Base-by-base conservation (phyloP, 2,113 vertebrate genomes). In the Chauna torquata region DNA sequence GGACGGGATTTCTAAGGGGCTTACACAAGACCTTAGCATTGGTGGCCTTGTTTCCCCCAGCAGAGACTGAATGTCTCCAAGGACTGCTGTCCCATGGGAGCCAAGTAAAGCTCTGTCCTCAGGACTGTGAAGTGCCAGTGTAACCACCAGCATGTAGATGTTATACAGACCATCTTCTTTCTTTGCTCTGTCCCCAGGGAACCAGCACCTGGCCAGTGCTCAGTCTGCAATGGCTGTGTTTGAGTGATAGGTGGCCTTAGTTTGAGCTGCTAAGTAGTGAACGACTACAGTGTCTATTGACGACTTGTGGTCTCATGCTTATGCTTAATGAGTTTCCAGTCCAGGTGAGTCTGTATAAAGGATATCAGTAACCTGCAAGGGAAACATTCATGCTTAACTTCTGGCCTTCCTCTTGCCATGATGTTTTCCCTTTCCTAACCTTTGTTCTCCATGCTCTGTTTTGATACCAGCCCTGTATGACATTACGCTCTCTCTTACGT, bases 351-450 rank as follows among this genome's bases (percentile, higher is more conserved):
- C 12, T 19, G 13, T 28, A 34, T 24, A 36, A 49, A 5, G 3
- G 36, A 40, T 12, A 77, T 50, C 30, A 70, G 34, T 13, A 50
- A 85, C 3, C 23, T 55, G 28, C 7, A 83, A 83, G 12, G 62
- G 62, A 70, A 94, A 59, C 2, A 3, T 47, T 59, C 5, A 28
- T 34, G 4, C 11, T 86, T 61, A 82, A 47, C 32, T 72, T 76
- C 28, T 70, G 23, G 11, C 34, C 11, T 79, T 70, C 27, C 36
- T 62, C 42, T 55, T 74, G 11, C 8, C 28, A n/a, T 12, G 8
- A 4, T 5, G 5, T 9, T 40, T 52, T 64, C 36, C 65, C 15
- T 27, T 64, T 27, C 4, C 0, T 24, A 34, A 3, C 1, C 5
- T 49, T 45, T 24, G 8, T 78, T 54, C 30, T 11, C 30, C 27